Conservation (phyloP, 1,140 invertebrate genomes). For the Uloborus diversus region DNA sequence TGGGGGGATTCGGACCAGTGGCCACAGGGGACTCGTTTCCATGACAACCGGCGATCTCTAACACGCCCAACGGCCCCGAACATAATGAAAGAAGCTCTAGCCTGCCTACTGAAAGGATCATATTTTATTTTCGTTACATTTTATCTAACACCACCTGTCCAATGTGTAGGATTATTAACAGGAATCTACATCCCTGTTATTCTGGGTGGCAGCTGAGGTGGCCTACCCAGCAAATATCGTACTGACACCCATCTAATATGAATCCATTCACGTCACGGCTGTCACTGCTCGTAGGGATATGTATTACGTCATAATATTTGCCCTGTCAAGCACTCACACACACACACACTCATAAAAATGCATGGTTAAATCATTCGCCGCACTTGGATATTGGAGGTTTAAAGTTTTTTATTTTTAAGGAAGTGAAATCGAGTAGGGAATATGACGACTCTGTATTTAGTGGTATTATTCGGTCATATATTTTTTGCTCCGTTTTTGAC, state of each 20-base stretch:
- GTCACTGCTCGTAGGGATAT: neutral
- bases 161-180: neutral
- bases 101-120: constrained; percentile 11
- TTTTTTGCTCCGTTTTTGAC: too few species aligned
- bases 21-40: constrained; percentile 10
- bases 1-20: constrained; percentile 12
- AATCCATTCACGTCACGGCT: constrained; percentile 4
- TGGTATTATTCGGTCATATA: too few species aligned
- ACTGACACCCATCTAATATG: neutral
- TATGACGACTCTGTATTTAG: too few species aligned
- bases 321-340: neutral
- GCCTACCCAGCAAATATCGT: constrained; percentile 11
- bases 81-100: constrained; percentile 37
- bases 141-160: constrained; percentile 5
- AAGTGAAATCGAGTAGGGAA: too few species aligned
- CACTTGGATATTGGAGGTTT: too few species aligned
- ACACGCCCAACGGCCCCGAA: constrained; percentile 15
- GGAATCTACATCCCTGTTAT: constrained; percentile 8
- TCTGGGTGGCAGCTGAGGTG: constrained; percentile 1
- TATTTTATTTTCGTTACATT: constrained; percentile 34
- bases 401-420: too few species aligned
- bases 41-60: constrained; percentile 32
- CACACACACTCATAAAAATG: neutral
- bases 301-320: neutral
- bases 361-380: too few species aligned